Percentiles rank a stretch among this genome's conserved stretches.
phyloP scores from a whole-genome alignment of 2,113 vertebrate species.

The Cisticola juncidis region DNA sequence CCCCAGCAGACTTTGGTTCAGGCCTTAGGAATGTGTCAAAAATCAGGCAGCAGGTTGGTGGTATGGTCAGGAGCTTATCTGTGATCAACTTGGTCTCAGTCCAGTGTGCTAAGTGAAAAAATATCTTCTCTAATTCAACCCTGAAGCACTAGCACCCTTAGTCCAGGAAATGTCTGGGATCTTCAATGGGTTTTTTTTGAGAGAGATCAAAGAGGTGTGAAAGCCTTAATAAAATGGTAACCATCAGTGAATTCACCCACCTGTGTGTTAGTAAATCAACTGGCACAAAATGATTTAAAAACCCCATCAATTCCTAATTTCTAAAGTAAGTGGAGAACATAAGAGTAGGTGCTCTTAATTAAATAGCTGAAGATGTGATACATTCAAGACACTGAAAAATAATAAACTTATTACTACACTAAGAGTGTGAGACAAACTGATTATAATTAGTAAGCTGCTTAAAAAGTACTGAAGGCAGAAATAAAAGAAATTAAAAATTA shows the following conservation, averaged over 20 bases:
- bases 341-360: not conserved
- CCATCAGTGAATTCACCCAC: not conserved
- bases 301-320: not conserved
- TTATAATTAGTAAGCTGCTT: not conserved
- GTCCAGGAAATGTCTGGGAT: not conserved
- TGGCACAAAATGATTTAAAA: not conserved
- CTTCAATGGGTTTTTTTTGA: not conserved
- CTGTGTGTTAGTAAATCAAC: not conserved
- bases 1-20: not conserved
- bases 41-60: not conserved
- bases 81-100: not conserved
- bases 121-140: not conserved
- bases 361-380: not conserved
- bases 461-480: not conserved
- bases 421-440: accelerated
- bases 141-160: not conserved
- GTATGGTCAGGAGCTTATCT: not conserved
- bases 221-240: not conserved
- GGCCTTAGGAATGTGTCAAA: not conserved
- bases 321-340: not conserved
- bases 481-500: not conserved
- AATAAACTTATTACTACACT: not conserved
- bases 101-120: not conserved
- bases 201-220: not conserved
- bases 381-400: not conserved